phyloP scores from a whole-genome alignment of 1,140 invertebrate genomes.

The Thalassaphorura encarpata region DNA sequence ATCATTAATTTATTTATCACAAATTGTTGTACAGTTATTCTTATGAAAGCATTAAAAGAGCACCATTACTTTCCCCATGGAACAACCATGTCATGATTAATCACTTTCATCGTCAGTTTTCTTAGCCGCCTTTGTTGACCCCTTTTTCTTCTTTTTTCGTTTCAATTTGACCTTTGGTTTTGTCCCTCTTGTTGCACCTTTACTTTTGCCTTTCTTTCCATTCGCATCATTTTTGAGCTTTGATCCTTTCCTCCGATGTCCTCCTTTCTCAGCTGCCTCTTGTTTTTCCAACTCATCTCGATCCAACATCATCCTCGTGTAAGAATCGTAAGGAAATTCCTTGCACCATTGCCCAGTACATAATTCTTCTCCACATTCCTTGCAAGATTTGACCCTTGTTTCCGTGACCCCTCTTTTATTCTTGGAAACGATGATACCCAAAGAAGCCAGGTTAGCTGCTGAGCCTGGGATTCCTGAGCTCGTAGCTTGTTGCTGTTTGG shows the following conservation, averaged over 20 bases:
- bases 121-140: background rate
- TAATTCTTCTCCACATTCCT: conserved; percentile 73
- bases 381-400: conserved; percentile 44
- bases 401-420: conserved; percentile 34
- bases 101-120: background rate
- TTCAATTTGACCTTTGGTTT: background rate
- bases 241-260: background rate
- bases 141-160: background rate
- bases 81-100: background rate
- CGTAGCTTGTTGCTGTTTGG: conserved; percentile 57
- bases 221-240: conserved; percentile 6
- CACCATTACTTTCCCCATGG: too few relatives aligned
- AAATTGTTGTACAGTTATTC: too few relatives aligned
- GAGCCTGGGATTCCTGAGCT: conserved; percentile 61
- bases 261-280: conserved; percentile 12
- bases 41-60: too few relatives aligned
- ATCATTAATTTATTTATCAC: too few relatives aligned
- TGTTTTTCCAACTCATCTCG: conserved; percentile 29
- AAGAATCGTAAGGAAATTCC: conserved; percentile 45
- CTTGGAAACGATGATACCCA: conserved; percentile 29
- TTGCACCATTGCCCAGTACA: conserved; percentile 54
- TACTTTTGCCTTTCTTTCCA: too few relatives aligned
- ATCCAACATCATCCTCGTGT: conserved; percentile 33
- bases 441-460: conserved; percentile 28
- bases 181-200: background rate